Base-by-base conservation (phyloP, 2,888 invertebrate genomes). In the Ennomos quercinarius region DNA sequence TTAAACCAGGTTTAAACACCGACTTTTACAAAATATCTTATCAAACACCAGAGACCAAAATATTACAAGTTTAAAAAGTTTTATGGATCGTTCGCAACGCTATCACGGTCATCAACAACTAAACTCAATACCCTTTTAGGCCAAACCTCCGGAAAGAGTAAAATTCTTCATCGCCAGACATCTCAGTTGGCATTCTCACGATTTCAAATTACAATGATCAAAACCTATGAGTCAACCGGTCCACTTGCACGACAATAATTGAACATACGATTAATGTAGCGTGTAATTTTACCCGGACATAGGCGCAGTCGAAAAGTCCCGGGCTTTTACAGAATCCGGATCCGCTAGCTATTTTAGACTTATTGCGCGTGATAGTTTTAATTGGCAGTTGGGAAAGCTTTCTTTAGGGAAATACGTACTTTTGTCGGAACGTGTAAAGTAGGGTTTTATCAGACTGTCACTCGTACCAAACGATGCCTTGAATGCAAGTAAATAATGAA, bases 101-200 rank as follows among this genome's bases (percentile, higher is more conserved):
- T 61, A 41, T 61, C 51, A 52, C 51, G 47, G 55, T 13, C 61
- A 49, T 63, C 64, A 65, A 59, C 63, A 64, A 68, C 36, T 61
- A 38, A 55, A 50, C 51, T 51, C 50, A 46, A 47, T 55, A 38
- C 38, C 13, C 34, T 38, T 64, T 63, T 57, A 50, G 54, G 57
- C 9, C 55, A 35, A 51, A 56, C 60, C 65, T 73, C 78, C 82
- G 83, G 83, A 83, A 80, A 76, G 66, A 70, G 66, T 67, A 59
- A 74, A 78, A 83, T 81, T 78, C 77, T 75, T 72, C 69, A 74
- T 71, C 72, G 73, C 51, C 65, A 60, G 57, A 59, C 57, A 54
- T 54, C 57, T 61, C 57, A 56, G 57, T 48, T 47, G 60, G 57
- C 55, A 54, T 73, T 77, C 81, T 77, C 80, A 78, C 78, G 77